Evolutionary conservation across 2,113 vertebrate genomes (phyloP), one percentile per base, ranked within the genome.

Genomic region (Drymodes brunneopygia): DNA sequence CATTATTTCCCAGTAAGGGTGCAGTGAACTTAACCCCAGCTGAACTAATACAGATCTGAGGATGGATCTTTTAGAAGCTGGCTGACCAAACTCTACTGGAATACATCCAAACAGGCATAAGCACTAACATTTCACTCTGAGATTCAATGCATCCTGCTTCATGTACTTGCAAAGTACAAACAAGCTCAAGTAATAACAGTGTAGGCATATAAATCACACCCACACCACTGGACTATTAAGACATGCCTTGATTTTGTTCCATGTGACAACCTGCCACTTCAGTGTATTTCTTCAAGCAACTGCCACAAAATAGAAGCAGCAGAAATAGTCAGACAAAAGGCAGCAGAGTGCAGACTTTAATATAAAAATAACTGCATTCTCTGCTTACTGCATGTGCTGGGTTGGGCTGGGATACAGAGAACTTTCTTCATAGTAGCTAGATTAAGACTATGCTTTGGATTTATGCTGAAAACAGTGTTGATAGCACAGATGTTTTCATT

Each of bases 211-310:
- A 95, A 95, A 95, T 81, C 64, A 91, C 72, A 81, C 65, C 61
- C 88, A 89, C 65, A 53, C 53, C 81, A 67, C 6, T 9, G 73
- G 77, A 84, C 72, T 77, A 35, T 42, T 61, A 82, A 86, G 65
- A 89, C 36, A 79, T 61, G 81, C 50, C 83, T 91, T 74, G 86
- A 84, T 86, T 89, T 91, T 91, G 83, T 81, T 95, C 84, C 28
- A 15, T 86, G 77, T 86, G 92, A 95, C 92, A 96, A 64, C 57
- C 73, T 94, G 81, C 61, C 93, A 91, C 69, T 89, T 87, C 86
- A 70, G 33, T 71, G 40, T 40, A 81, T 48, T 90, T 86, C 77
- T 92, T 91, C 89, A 89, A 87, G 79, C 36, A 74, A 93, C 51
- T 91, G 83, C 86, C 33, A 66, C 10, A 9, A 94, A 94, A 94